Evolutionary conservation across 2,888 invertebrate species (phyloP), one percentile per base, ranked within the genome.

Genomic region (Syrphus vitripennis): DNA sequence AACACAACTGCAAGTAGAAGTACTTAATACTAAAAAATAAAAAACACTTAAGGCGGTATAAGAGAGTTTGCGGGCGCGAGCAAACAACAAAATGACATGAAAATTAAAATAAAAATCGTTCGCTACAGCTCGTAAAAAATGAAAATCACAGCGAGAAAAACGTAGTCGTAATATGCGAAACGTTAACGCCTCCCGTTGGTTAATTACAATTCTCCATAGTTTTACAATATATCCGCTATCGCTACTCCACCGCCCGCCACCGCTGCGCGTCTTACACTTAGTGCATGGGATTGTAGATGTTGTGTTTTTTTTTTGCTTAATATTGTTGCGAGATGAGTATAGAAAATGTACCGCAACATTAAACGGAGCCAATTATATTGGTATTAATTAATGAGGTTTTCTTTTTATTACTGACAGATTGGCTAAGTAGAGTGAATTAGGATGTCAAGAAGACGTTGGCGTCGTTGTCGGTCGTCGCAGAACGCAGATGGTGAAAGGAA

Each of bases 171-270:
- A 82, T 86, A 86, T 74, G 86, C 82, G 86, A 87, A 83, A 87
- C 83, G 87, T 79, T 79, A 87, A 87, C 87, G 87, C 87, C 87
- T 87, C 78, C 79, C 75, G 83, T 78, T 83, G 75, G 75, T 83
- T 83, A 87, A 87, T 87, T 87, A 83, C 87, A 65, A 69, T 70
- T 76, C 74, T 45, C 48, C 16, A 24, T 50, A 34, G 77, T 14
- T 59, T 42, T 59, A 65, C 82, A 53, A 57, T 67, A 57, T 65
- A 26, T 59, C 48, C 40, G 53, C 26, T 40, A 53, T n/a, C 29
- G 6, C 31, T 16, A 34, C 10, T 34, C 10, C 55, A 9, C 55
- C 24, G 16, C 4, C 0, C 55, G n/a, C 16, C n/a, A n/a, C n/a
- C 19, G 9, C 29, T 16, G 16, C 29, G 24, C 57, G 2, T n/a